Percentiles rank a stretch among this genome's conserved stretches.
These are phyloP conservation scores for Pristionchus maxplancki DNA, from an alignment of 2,888 invertebrate genomes.

Conservation along the genomic window DNA sequence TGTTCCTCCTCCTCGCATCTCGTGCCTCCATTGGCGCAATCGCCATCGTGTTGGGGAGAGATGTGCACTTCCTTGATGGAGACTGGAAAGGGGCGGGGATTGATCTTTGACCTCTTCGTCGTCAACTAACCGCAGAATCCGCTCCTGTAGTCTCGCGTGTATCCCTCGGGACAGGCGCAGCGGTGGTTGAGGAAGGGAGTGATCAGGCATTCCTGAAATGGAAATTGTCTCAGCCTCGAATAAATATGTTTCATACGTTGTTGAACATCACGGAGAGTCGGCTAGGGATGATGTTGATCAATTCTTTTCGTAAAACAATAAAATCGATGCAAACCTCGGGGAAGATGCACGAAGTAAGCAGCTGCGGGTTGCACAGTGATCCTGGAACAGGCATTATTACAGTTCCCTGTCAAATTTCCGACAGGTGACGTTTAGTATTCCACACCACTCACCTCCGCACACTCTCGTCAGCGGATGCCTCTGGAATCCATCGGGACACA, in stretches of 20 bases:
- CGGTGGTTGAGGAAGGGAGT: constrained; percentile 76
- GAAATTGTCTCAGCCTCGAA: background rate
- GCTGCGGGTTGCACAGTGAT: constrained; percentile 75
- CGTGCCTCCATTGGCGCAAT: constrained; percentile 66
- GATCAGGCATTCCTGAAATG: constrained; percentile 63
- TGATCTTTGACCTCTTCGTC: constrained; percentile 7
- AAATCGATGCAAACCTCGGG: constrained; percentile 54
- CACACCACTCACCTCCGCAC: constrained; percentile 63
- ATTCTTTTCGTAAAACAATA: constrained; percentile 51
- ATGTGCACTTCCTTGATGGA: constrained; percentile 67
- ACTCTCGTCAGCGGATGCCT: constrained; percentile 76
- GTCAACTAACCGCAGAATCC: constrained; percentile 69
- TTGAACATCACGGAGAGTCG: background rate
- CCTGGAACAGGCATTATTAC: constrained; percentile 57
- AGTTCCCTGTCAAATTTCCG: background rate
- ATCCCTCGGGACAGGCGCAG: constrained; percentile 75
- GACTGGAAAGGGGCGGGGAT: constrained; percentile 53
- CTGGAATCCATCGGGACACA: constrained; percentile 74
- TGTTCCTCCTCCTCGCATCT: constrained; percentile 66
- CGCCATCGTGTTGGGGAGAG: constrained; percentile 64
- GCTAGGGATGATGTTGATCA: too few species aligned
- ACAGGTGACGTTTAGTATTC: background rate
- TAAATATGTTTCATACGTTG: background rate
- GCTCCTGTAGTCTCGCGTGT: constrained; percentile 67
- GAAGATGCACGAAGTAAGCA: constrained; percentile 74